Base-by-base conservation (phyloP, 2,888 invertebrate genomes). In the Homarus gammarus region DNA sequence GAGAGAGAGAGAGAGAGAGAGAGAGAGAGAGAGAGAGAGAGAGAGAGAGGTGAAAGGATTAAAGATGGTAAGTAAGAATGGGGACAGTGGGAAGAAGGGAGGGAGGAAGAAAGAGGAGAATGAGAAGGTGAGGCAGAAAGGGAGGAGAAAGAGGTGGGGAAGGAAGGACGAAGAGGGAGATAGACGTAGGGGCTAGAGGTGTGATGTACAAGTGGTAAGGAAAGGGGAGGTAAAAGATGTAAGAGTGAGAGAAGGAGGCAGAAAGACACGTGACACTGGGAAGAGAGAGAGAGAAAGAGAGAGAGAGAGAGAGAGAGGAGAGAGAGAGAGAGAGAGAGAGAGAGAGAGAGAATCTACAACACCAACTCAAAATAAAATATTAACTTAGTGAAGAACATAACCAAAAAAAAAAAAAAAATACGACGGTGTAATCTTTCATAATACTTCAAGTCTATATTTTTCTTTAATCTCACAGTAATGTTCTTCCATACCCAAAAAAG, bases 81-180 rank as follows among this genome's bases (percentile, higher is more conserved):
- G n/a, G n/a, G n/a, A n/a, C n/a, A n/a, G n/a, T n/a, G n/a, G n/a
- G n/a, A n/a, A 40, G 70, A 68, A 44, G 82, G 64, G 44, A 82
- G 82, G 36, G 70, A 82, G 82, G 40, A 31, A 68, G 70, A 82
- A 68, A 61, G 68, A 82, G 70, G 64, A n/a, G 82, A 81, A 61
- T 61, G 81, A 81, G 81, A 51, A 49, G 36, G 84, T 27, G 70
- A 61, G 61, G 36, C 61, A 81, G 64, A 38, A 64, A 81, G 64
- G 38, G 81, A 81, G n/a, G n/a, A 27, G 44, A 40, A 82, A 40
- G 44, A 64, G 38, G 36, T 27, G 68, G 36, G 82, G 38, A 64
- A 68, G 64, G 31, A 33, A 44, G 33, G 33, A 36, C n/a, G 64
- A 64, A 70, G 70, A 68, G 83, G 40, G 83, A 70, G 72, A 56